These are phyloP conservation scores for Drosophila cognata DNA, from an alignment of 2,888 invertebrate species.

Conservation along the genomic window DNA sequence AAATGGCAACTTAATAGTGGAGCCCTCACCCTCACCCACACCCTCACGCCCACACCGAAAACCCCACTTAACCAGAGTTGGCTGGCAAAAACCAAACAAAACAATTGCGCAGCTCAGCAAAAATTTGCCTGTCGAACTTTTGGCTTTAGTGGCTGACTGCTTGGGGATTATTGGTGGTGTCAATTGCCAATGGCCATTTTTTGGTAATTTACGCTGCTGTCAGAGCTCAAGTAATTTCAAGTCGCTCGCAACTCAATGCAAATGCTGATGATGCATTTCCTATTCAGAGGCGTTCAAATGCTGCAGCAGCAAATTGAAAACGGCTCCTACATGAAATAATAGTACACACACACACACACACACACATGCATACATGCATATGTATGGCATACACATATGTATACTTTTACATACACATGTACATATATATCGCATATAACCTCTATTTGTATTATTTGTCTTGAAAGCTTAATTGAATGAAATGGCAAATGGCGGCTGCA, in stretches of 20 bases:
- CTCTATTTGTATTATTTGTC: conserved; percentile 77
- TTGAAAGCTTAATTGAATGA: conserved; percentile 77
- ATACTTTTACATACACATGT: neutral
- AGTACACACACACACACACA: conserved; percentile 6
- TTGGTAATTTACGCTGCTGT: conserved; percentile 71
- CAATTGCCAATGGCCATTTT: conserved; percentile 79
- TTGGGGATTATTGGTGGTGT: conserved; percentile 73
- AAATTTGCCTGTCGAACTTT: conserved; percentile 66
- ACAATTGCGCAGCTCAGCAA: conserved; percentile 69
- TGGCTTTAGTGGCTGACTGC: conserved; percentile 25
- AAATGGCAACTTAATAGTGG: conserved; percentile 25
- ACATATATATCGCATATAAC: conserved; percentile 36
- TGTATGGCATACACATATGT: conserved; percentile 24
- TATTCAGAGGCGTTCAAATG: conserved; percentile 66
- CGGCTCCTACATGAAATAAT: conserved; percentile 67
- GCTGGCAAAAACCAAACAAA: conserved; percentile 58
- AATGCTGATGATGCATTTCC: conserved; percentile 81
- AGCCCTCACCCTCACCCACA: too few relatives aligned
- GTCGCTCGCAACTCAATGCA: conserved; percentile 74
- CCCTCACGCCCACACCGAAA: neutral
- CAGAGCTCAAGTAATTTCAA: conserved; percentile 71
- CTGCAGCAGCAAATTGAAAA: conserved; percentile 77
- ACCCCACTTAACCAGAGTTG: conserved; percentile 31
- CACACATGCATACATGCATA: neutral
- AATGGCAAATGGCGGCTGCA: conserved; percentile 72